Percentiles rank a stretch among this genome's conserved stretches.
Conservation (phyloP, 2,113 vertebrate genomes). For the Haplochromis burtoni region DNA sequence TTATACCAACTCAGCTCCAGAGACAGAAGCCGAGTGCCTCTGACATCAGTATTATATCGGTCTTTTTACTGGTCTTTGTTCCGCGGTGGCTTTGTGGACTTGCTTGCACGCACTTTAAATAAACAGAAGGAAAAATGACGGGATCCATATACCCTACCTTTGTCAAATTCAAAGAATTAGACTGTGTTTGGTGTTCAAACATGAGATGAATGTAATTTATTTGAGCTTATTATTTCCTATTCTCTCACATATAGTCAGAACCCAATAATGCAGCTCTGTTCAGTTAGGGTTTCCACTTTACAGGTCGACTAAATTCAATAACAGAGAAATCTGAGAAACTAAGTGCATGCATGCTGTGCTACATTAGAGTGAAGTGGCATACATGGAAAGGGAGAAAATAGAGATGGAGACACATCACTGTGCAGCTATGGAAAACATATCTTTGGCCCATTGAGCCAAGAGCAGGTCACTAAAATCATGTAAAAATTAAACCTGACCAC, state of each 20-base stretch:
- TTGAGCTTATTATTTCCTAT: constrained; percentile 16
- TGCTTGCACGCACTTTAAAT: constrained; percentile 16
- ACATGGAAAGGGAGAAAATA: neutral
- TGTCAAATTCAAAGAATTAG: neutral
- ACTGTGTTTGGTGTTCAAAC: constrained; percentile 8
- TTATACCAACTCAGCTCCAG: constrained; percentile 62
- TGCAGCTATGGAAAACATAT: neutral
- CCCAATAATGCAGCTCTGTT: constrained; percentile 14
- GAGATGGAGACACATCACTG: neutral
- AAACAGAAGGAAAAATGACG: neutral
- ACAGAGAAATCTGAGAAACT: constrained; percentile 49
- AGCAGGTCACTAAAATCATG: neutral
- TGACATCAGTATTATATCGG: constrained; percentile 54
- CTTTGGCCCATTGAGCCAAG: neutral
- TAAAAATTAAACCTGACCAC: neutral
- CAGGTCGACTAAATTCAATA: constrained; percentile 63
- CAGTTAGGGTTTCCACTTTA: constrained; percentile 20
- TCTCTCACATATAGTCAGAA: constrained; percentile 1
- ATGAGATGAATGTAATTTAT: constrained; percentile 16
- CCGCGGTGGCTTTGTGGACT: constrained; percentile 18
- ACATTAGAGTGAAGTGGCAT: constrained; percentile 37
- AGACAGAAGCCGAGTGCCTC: constrained; percentile 47
- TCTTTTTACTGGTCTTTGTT: constrained; percentile 48
- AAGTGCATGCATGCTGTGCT: constrained; percentile 46
- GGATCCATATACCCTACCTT: neutral